Conservation (phyloP, 2,113 vertebrate genomes). For the Girardinichthys multiradiatus region DNA sequence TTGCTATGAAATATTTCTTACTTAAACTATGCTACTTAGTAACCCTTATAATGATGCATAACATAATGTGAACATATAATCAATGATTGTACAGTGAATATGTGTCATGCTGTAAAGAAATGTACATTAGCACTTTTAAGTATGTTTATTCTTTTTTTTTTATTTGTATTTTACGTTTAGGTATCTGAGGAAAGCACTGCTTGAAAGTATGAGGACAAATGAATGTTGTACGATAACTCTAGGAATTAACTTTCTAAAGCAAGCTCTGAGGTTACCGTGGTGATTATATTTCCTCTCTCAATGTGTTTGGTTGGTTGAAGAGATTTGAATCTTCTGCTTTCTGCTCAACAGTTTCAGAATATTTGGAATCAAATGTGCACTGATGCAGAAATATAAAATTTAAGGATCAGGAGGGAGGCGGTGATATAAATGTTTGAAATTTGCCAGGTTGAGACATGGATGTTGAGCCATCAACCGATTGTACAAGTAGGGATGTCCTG, state of each 20-base stretch:
- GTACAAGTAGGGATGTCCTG: not conserved
- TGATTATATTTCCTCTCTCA: constrained; percentile 46
- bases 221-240: constrained; percentile 67
- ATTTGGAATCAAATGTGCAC: constrained; percentile 7
- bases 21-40: constrained; percentile 80
- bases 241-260: constrained; percentile 60
- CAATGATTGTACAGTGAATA: constrained; percentile 81
- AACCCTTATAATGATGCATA: constrained; percentile 80
- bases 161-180: constrained; percentile 78
- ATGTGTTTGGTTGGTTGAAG: constrained; percentile 36
- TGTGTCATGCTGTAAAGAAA: constrained; percentile 83
- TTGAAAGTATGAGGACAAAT: constrained; percentile 65
- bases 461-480: constrained; percentile 25
- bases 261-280: constrained; percentile 40
- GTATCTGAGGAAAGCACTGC: constrained; percentile 71
- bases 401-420: constrained; percentile 3
- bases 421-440: constrained; percentile 1
- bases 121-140: constrained; percentile 80
- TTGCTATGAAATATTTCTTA: constrained; percentile 80
- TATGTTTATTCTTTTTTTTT: constrained; percentile 68
- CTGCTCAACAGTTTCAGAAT: constrained; percentile 32
- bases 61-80: constrained; percentile 81
- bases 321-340: constrained; percentile 37
- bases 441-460: constrained; percentile 13
- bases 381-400: constrained; percentile 3